Percentiles rank a stretch among this genome's conserved stretches.
phyloP scores from a whole-genome alignment of 2,113 vertebrate species.

The Cyprinus carpio region DNA sequence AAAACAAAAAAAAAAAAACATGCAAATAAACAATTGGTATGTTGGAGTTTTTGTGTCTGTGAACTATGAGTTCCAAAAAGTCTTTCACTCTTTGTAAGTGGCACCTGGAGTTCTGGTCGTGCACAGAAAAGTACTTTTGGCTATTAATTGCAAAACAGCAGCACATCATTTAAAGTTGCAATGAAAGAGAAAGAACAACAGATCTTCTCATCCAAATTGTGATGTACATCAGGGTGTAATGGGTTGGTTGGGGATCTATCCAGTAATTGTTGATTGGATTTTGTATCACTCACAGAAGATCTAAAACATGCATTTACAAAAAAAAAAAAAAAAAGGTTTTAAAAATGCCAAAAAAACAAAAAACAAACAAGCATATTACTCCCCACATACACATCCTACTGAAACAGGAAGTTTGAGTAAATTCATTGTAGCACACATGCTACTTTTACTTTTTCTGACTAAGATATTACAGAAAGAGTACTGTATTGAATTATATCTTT shows the following conservation, averaged over 20 bases:
- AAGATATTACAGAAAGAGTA: not conserved
- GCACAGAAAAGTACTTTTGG: not conserved
- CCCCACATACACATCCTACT: not conserved
- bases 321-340: too few relatives aligned
- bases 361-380: not conserved
- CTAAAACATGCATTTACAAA: too few relatives aligned
- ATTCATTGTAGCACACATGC: not conserved
- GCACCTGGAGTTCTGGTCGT: not conserved
- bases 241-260: not conserved
- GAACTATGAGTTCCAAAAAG: not conserved
- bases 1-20: conserved; percentile 31
- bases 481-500: not conserved
- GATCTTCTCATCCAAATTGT: not conserved
- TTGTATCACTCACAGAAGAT: not conserved
- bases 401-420: not conserved
- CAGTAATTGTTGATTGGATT: not conserved
- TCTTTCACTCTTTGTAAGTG: not conserved
- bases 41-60: not conserved
- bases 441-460: not conserved
- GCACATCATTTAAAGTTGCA: not conserved
- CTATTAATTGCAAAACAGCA: not conserved
- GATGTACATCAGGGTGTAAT: not conserved
- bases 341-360: too few relatives aligned
- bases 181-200: too few relatives aligned
- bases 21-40: conserved; percentile 30